phyloP scores from a whole-genome alignment of 2,113 vertebrate species.

The Noturus placidus region DNA sequence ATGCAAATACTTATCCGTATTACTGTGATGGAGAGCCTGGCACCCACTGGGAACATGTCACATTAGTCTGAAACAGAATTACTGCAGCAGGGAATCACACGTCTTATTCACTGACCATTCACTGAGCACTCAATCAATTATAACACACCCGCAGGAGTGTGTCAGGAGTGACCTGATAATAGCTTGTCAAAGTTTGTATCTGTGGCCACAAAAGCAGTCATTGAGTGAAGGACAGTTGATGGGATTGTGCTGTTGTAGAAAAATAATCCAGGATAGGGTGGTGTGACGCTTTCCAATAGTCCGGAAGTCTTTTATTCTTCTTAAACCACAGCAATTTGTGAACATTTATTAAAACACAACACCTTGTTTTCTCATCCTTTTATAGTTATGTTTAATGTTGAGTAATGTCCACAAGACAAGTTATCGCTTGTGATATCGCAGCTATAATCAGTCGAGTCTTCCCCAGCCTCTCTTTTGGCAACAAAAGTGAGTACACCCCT shows the following conservation, averaged over 20 bases:
- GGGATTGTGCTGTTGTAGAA: not conserved
- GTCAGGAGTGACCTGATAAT: slow-evolving; percentile 13
- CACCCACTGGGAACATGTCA: not conserved
- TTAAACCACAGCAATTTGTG: not conserved
- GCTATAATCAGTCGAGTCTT: not conserved
- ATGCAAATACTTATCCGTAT: slow-evolving; percentile 15
- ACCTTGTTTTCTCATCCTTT: not conserved
- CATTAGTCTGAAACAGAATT: slow-evolving; percentile 2
- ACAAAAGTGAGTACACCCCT: too few relatives aligned
- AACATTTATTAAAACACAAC: not conserved
- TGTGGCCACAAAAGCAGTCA: not conserved
- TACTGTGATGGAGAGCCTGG: not conserved
- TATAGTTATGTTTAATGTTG: not conserved
- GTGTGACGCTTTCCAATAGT: not conserved
- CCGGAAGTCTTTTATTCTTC: not conserved
- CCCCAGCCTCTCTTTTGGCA: not conserved
- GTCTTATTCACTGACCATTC: slow-evolving; percentile 19
- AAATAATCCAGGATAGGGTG: not conserved
- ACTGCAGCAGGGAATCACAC: slow-evolving; percentile 18
- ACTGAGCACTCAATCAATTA: slow-evolving; percentile 17
- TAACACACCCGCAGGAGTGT: slow-evolving; percentile 19
- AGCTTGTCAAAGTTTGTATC: not conserved
- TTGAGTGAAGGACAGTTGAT: not conserved
- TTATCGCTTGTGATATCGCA: not conserved
- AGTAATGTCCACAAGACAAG: not conserved